Evolutionary conservation across 2,113 vertebrate genomes (phyloP).

Genomic region (Ptilorrhoa leucosticta): DNA sequence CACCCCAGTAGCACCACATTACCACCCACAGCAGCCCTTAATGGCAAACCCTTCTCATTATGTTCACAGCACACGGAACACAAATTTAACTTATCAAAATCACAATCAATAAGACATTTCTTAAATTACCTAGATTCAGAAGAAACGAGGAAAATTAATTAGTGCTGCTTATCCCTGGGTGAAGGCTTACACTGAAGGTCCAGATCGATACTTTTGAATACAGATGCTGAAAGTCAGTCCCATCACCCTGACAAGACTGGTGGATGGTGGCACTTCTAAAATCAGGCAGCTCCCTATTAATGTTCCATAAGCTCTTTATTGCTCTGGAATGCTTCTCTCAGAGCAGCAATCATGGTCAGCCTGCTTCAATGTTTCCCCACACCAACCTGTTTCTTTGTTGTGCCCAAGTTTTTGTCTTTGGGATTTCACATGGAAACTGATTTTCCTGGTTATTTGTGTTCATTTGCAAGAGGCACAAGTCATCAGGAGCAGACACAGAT

Average conservation of each 20-base stretch:
- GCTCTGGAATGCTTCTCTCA: neutral
- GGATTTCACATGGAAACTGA: neutral
- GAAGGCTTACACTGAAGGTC: neutral
- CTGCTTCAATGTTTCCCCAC: neutral
- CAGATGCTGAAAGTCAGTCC: neutral
- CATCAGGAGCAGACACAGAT: conserved; percentile 3
- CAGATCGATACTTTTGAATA: neutral
- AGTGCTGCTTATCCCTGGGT: neutral
- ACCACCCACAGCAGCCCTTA: neutral
- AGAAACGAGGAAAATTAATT: neutral
- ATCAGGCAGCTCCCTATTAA: neutral
- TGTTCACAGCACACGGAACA: neutral
- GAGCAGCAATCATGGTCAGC: neutral
- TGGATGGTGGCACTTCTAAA: neutral
- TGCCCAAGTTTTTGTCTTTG: neutral
- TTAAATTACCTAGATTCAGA: neutral
- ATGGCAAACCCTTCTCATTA: neutral
- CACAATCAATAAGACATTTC: neutral
- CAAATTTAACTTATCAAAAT: neutral
- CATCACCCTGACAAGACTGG: neutral
- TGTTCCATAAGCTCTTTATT: neutral
- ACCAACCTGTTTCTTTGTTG: neutral
- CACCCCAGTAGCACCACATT: accelerated
- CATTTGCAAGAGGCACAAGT: neutral
- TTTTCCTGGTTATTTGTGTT: neutral